Percentiles rank a stretch among this genome's conserved stretches.
phyloP scores from a whole-genome alignment of 2,113 vertebrate species.

The Coptodon bakossiorum region DNA sequence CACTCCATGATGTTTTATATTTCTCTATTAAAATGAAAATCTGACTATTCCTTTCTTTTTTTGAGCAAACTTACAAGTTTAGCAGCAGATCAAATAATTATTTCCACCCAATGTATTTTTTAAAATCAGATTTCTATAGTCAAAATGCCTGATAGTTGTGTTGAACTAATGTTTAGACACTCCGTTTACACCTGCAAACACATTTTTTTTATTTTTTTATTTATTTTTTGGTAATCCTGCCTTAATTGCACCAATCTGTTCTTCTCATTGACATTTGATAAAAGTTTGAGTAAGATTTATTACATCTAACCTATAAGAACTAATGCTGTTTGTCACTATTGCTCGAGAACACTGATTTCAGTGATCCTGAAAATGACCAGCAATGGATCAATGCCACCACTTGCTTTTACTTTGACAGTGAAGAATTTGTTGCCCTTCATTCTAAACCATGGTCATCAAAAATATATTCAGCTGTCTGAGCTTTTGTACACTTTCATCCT shows the following conservation, averaged over 20 bases:
- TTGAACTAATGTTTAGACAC: not conserved
- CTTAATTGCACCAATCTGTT: rapidly evolving
- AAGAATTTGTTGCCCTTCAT: not conserved
- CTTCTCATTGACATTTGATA: not conserved
- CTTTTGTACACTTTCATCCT: not conserved
- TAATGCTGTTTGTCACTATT: not conserved
- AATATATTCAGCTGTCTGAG: not conserved
- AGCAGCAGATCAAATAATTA: not conserved
- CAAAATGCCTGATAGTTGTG: not conserved
- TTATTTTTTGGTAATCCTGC: not conserved
- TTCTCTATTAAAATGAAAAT: not conserved
- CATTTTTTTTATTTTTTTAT: not conserved
- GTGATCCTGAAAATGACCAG: not conserved
- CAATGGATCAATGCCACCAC: not conserved
- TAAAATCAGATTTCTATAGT: not conserved
- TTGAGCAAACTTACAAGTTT: not conserved
- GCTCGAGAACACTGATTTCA: not conserved
- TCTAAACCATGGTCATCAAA: not conserved
- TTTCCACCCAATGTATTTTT: not conserved
- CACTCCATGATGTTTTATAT: not conserved
- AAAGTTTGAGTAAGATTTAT: not conserved
- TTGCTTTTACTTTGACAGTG: not conserved
- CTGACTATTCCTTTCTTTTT: rapidly evolving
- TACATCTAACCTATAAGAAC: not conserved
- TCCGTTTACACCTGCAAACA: not conserved